phyloP scores from a whole-genome alignment of 2,888 invertebrate species.

The Willowsia nigromaculata region DNA sequence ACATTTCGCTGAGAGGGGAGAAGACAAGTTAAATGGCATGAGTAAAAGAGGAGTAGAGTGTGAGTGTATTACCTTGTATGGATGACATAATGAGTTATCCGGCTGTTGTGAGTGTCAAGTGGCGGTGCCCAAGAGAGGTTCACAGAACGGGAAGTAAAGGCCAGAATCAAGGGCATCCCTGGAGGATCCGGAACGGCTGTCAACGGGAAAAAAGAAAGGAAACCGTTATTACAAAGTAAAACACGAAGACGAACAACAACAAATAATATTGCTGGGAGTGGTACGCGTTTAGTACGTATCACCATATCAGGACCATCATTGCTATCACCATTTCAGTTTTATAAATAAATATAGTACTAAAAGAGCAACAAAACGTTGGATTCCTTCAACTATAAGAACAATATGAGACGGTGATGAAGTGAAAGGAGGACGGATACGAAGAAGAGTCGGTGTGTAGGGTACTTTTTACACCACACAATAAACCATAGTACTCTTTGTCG shows the following conservation, averaged over 20 bases:
- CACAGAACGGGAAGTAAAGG: slow-evolving; percentile 87
- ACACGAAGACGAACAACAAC: slow-evolving; percentile 31
- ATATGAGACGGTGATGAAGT: not conserved
- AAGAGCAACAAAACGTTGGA: not conserved
- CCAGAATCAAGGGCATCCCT: slow-evolving; percentile 86
- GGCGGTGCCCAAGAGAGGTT: slow-evolving; percentile 89
- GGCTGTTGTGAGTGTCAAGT: slow-evolving; percentile 86
- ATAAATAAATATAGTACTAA: not conserved
- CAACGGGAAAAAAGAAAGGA: slow-evolving; percentile 66
- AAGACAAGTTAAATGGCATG: slow-evolving; percentile 70
- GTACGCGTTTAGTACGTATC: not conserved
- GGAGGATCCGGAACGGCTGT: slow-evolving; percentile 85
- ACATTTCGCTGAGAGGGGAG: slow-evolving; percentile 62
- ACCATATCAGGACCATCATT: not conserved
- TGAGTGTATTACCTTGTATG: slow-evolving; percentile 85
- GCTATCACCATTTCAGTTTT: not conserved
- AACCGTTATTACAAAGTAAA: slow-evolving; percentile 52
- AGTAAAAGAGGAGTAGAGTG: slow-evolving; percentile 55
- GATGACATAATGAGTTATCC: slow-evolving; percentile 87
- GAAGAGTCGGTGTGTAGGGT: not conserved
- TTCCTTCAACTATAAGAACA: not conserved
- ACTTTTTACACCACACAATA: slow-evolving; percentile 20
- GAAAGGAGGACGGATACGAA: not conserved
- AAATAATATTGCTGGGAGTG: slow-evolving; percentile 8
- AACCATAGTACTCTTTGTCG: not conserved